A percentile compares a stretch with the other conserved stretches of the same genome.
phyloP scores from a whole-genome alignment of 2,797 vertebrate genomes.

The Acanthornis magna region DNA sequence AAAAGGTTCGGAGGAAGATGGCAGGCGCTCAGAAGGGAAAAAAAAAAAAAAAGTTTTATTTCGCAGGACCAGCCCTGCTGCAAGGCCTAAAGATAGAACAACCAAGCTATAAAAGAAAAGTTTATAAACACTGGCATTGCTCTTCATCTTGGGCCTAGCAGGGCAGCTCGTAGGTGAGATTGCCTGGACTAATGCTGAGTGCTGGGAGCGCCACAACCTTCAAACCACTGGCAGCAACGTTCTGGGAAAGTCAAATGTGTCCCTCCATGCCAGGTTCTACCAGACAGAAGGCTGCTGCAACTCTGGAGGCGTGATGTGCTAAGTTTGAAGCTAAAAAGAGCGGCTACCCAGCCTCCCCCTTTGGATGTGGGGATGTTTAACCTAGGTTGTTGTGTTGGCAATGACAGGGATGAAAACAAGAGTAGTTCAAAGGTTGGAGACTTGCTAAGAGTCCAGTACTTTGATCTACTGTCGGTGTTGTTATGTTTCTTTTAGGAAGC shows the following conservation, averaged over 20 bases:
- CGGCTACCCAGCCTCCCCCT: neutral
- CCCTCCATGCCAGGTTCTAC: neutral
- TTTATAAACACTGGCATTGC: neutral
- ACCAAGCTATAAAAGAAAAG: neutral
- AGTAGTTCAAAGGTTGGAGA: constrained; percentile 74
- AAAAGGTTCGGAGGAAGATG: neutral
- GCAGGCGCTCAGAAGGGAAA: neutral
- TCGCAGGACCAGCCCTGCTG: neutral
- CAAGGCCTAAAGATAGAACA: neutral
- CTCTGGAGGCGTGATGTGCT: neutral
- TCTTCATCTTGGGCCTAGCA: neutral
- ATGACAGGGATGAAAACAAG: constrained; percentile 68
- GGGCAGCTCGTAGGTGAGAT: neutral
- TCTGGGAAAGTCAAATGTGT: neutral
- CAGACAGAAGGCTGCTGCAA: neutral
- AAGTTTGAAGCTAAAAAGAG: constrained; percentile 3
- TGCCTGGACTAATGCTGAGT: neutral
- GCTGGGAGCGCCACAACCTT: neutral
- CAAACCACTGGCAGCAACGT: neutral
- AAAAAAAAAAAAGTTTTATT: neutral
- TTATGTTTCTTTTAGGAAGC: constrained; percentile 67
- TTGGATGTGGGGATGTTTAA: constrained; percentile 63
- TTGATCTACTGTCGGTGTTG: constrained; percentile 72
- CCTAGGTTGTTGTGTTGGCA: constrained; percentile 67
- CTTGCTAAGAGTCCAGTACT: constrained; percentile 74